Evolutionary conservation across 2,888 invertebrate genomes (phyloP), one percentile per base, ranked within the genome.

Genomic region (Apamea crenata): DNA sequence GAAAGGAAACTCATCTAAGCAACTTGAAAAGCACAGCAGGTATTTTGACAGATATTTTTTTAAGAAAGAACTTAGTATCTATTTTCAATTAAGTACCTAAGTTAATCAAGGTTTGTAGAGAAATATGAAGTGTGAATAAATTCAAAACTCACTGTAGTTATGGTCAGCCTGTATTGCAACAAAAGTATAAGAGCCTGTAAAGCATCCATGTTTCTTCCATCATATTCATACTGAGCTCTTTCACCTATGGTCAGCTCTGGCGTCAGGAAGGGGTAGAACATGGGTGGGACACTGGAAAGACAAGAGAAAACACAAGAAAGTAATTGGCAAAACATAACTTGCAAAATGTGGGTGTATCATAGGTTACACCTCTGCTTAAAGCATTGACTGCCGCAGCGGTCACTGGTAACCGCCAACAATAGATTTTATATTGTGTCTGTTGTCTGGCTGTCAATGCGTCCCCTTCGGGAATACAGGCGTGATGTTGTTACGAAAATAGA

Each of bases 151-250:
- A 97, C 97, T 80, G 96, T 95, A 87, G 97, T 97, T 81, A 95
- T 95, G 74, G 97, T 97, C 71, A 99, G 95, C 91, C 97, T 97
- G 72, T 97, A 95, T 88, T 98, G 97, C 77, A 99, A 95, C 91
- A 98, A 98, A 80, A 97, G 96, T 36, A 99, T 94, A 63, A 99
- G 97, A 70, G 98, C 97, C 77, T 98, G 97, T 75, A 99, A 93
- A 3, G 98, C 98, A 87, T 98, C 98, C 97, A 99, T 98, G 92
- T 99, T 98, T 89, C 97, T 97, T 21, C 98, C 98, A 87, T 98
- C 98, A 93, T 97, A 98, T 74, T 97, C 96, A 81, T 97, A 94
- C 72, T 95, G 93, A 70, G 97, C 95, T 29, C 92, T 93, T 82
- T 97, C 95, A 3, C 95, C 96, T 73, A 97, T 95, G 61, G 96